Evolutionary conservation across 2,113 vertebrate genomes (phyloP), one percentile per base, ranked within the genome.

Genomic region (Bujurquina vittata): DNA sequence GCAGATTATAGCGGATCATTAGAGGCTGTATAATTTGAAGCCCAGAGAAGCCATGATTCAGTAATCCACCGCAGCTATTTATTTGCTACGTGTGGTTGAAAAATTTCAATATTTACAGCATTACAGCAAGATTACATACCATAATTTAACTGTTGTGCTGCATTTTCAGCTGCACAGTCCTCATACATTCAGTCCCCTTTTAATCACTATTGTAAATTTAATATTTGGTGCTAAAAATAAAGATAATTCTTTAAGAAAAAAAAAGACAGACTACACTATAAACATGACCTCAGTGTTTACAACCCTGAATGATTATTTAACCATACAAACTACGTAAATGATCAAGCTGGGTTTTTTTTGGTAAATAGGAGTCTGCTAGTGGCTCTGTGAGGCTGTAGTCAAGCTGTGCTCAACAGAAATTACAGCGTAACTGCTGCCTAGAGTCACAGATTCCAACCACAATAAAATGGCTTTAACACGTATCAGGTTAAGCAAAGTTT

Each of bases 1-100:
- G 29, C 72, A 37, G 84, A 86, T 88, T 79, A 79, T 31, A 23
- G 76, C 84, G 72, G 87, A 89, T 88, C 79, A 89, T 87, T 90
- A 84, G 84, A 79, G 43, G 33, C 59, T 12, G 29, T 58, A 86
- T 69, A 79, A 85, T 87, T 49, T 75, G 33, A 85, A 85, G 58
- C 79, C 14, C 14, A 17, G 43, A 58, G 74, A 73, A 78, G 57
- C 57, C 26, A 18, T 58, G 22, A 85, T 69, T 81, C 23, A 76
- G 55, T 84, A 33, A 75, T 55, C 75, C 29, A 75, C 35, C 35
- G 33, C 74, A 59, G 62, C 37, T 82, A 83, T 59, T 69, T 54
- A 20, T 84, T 87, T 56, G 59, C 49, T 65, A 72, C 40, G 15
- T 79, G 57, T 17, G 57, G 73, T 49, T 56, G 11, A 55, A 81